Base-by-base conservation (phyloP, 2,113 vertebrate genomes). In the Cisticola juncidis region DNA sequence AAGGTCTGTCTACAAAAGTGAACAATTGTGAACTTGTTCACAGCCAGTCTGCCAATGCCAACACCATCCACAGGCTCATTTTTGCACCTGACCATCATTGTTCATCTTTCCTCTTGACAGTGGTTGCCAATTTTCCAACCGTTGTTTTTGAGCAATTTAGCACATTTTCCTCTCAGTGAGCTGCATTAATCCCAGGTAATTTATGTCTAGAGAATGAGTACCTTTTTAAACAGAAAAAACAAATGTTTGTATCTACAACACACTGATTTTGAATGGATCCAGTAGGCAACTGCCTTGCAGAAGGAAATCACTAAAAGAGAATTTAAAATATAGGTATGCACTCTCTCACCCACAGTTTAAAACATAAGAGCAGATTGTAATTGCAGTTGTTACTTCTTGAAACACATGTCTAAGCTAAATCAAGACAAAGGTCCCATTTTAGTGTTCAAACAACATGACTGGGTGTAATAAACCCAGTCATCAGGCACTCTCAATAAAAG, bases 381-480 rank as follows among this genome's bases (percentile, higher is more conserved):
- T 5, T 72, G 48, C 53, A 62, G 22, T 11, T 44, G 24, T 57
- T 81, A 14, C 13, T 50, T 62, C 71, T 36, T 56, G 57, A 89
- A 95, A 84, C 36, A 36, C 10, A 26, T 1, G 1, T 33, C 26
- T 89, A 76, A 85, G 44, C 8, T 28, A 76, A 65, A 57, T 33
- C 36, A 53, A 95, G 66, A 36, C 45, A 87, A 61, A 78, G 40
- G 70, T 90, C 68, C 82, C 33, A 61, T 65, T 65, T 69, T 60
- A 93, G 61, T 9, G 25, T 23, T 80, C 58, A 64, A 81, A 57
- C 33, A 83, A 35, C 36, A 60, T 2, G 8, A 80, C 28, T 28
- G n/a, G 33, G 28, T 1, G 0, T 13, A 80, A 72, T 48, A 88
- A 86, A 86, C 23, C 12, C 62, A 72, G 85, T 60, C 58, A 93